Conservation (phyloP, 37 sponge, comb jelly and placozoan species). For the Cladorhizidae sp. region DNA sequence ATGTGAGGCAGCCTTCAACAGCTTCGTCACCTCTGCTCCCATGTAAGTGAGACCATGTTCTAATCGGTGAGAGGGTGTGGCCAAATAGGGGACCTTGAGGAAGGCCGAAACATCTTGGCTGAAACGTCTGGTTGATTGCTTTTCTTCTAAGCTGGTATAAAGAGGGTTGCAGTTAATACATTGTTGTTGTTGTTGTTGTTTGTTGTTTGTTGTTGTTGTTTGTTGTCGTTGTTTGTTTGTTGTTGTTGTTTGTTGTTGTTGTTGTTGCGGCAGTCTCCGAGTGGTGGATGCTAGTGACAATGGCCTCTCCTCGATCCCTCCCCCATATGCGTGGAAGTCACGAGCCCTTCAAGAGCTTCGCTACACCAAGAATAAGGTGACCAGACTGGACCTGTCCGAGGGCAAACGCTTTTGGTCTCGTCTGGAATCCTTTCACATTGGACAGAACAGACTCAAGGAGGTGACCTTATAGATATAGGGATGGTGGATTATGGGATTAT, state of each 20-base stretch:
- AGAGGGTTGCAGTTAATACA: too few relatives aligned
- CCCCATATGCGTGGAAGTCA: conserved; percentile 71
- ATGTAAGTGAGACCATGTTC: conserved; percentile 29
- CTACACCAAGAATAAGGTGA: conserved; percentile 29
- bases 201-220: background rate
- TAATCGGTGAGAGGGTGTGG: too few relatives aligned
- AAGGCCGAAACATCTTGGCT: too few relatives aligned
- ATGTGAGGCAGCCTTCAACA: conserved; percentile 43
- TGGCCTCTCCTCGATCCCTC: conserved; percentile 57
- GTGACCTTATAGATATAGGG: too few relatives aligned
- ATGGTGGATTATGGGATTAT: too few relatives aligned
- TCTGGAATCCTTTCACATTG: conserved; percentile 52
- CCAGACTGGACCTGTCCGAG: conserved; percentile 26
- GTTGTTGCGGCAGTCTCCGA: conserved; percentile 28
- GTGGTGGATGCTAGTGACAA: conserved; percentile 67
- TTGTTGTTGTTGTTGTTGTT: background rate
- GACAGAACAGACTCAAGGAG: conserved; percentile 58
- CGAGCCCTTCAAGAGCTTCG: conserved; percentile 45
- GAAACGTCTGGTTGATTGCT: background rate
- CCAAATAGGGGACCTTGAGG: too few relatives aligned
- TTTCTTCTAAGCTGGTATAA: background rate
- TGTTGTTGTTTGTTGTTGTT: too few relatives aligned
- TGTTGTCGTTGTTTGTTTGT: too few relatives aligned
- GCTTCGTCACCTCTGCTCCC: conserved; percentile 64
- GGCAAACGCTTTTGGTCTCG: conserved; percentile 53